A percentile compares a stretch with the other conserved stretches of the same genome.
Conservation (phyloP, 2,888 invertebrate genomes). For the Dryobota labecula region DNA sequence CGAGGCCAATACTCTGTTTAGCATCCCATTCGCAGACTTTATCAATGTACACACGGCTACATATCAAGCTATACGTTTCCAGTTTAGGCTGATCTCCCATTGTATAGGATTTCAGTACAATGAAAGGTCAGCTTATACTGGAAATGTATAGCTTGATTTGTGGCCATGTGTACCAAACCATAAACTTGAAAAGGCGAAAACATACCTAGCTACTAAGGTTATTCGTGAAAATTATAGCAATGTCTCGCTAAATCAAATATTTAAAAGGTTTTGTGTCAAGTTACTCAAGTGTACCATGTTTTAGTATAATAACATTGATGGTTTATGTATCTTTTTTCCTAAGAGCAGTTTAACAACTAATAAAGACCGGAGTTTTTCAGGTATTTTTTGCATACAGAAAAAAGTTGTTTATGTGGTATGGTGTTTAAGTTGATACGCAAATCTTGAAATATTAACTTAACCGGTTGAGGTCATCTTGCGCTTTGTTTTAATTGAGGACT, state of each 20-base stretch:
- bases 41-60: too few species aligned
- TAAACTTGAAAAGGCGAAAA: conserved; percentile 1
- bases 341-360: conserved; percentile 11
- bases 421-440: neutral
- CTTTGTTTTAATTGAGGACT: conserved; percentile 7
- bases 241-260: neutral
- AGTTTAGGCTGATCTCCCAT: too few species aligned
- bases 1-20: conserved; percentile 22
- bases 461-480: conserved; percentile 12
- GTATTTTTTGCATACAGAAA: conserved; percentile 21
- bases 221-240: neutral
- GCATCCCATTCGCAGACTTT: conserved; percentile 8
- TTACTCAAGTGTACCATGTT: neutral
- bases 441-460: conserved; percentile 16
- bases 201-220: neutral
- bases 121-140: too few species aligned
- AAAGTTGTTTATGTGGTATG: conserved; percentile 13
- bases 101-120: too few species aligned
- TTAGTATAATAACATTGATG: conserved; percentile 8
- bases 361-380: neutral
- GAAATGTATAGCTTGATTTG: too few species aligned
- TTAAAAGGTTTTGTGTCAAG: neutral
- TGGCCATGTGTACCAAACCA: conserved; percentile 9
- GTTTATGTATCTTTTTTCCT: conserved; percentile 8
- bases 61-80: too few species aligned